Percentiles rank a stretch among this genome's conserved stretches.
These are phyloP conservation scores for Aplysina aerophoba DNA, from an alignment of 37 sponge, comb jelly and placozoan species.

Conservation along the genomic window DNA sequence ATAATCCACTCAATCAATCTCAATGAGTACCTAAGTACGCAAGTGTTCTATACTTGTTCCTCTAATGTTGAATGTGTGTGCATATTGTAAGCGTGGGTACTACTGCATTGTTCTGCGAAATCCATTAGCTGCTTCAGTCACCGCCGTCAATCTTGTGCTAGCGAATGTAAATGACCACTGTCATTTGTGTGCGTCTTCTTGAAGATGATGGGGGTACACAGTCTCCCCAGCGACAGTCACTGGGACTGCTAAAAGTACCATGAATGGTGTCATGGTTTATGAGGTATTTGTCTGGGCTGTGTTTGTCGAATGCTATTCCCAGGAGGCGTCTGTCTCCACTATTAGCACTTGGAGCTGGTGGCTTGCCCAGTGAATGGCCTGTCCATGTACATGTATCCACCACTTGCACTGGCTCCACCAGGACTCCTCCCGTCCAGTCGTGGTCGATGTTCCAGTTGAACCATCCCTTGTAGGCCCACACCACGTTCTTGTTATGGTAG, in stretches of 20 bases:
- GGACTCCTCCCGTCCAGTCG: constrained; percentile 33
- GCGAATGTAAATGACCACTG: constrained; percentile 6
- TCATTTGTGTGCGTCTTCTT: background rate
- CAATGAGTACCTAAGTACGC: no score
- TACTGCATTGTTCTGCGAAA: no score
- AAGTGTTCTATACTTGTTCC: no score
- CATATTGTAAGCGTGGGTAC: no score
- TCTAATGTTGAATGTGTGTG: no score
- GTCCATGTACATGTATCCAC: constrained; percentile 28
- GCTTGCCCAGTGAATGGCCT: background rate
- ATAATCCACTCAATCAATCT: no score
- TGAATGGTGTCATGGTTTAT: constrained; percentile 10
- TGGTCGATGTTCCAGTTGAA: constrained; percentile 43
- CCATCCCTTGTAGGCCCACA: constrained; percentile 35
- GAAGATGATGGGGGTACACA: background rate
- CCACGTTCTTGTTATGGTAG: constrained; percentile 11
- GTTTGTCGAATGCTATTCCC: constrained; percentile 33
- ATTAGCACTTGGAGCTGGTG: constrained; percentile 38
- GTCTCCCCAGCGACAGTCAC: constrained; percentile 10
- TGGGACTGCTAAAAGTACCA: background rate
- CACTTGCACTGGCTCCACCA: constrained; percentile 30
- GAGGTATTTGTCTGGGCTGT: constrained; percentile 4
- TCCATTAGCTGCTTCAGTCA: no score
- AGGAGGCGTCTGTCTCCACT: constrained; percentile 1
- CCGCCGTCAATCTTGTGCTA: background rate